Conservation (phyloP, 1,140 invertebrate species). For the Drosophila dunni region DNA sequence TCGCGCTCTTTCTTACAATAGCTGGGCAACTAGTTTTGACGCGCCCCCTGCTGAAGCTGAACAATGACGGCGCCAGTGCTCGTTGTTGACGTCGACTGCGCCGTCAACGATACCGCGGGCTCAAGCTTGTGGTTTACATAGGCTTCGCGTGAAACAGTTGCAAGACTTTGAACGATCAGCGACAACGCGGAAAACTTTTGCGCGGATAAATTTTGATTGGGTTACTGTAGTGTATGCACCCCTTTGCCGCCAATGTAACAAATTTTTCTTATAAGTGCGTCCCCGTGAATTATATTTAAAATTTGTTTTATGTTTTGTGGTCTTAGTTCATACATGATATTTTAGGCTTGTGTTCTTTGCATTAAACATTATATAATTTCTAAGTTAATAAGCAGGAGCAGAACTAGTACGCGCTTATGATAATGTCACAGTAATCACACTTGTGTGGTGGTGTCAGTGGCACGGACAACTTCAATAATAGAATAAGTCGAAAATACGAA, state of each 20-base stretch:
- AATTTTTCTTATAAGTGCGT: not conserved
- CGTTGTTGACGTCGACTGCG: slow-evolving; percentile 30
- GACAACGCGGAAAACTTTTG: slow-evolving; percentile 84
- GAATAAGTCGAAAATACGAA: slow-evolving; percentile 11
- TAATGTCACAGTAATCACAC: slow-evolving; percentile 1
- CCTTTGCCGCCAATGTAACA: slow-evolving; percentile 49
- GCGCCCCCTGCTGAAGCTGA: slow-evolving; percentile 42
- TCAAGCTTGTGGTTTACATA: slow-evolving; percentile 81
- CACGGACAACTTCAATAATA: slow-evolving; percentile 26
- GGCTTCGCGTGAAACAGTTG: slow-evolving; percentile 81
- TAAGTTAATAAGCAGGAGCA: too few relatives aligned
- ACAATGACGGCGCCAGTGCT: slow-evolving; percentile 14
- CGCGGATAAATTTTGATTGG: slow-evolving; percentile 75
- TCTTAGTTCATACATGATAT: too few relatives aligned
- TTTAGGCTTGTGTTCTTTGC: too few relatives aligned
- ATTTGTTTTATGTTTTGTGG: too few relatives aligned
- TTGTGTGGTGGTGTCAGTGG: slow-evolving; percentile 5
- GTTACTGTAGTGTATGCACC: slow-evolving; percentile 52
- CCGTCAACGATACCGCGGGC: slow-evolving; percentile 37
- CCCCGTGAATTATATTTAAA: too few relatives aligned
- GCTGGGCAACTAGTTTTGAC: slow-evolving; percentile 34
- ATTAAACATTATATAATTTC: too few relatives aligned
- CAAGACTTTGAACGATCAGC: slow-evolving; percentile 84
- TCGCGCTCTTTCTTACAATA: slow-evolving; percentile 36
- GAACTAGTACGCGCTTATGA: too few relatives aligned